These are phyloP conservation scores for Neotragus moschatus DNA, from an alignment of 2,113 vertebrate genomes.

Conservation along the genomic window DNA sequence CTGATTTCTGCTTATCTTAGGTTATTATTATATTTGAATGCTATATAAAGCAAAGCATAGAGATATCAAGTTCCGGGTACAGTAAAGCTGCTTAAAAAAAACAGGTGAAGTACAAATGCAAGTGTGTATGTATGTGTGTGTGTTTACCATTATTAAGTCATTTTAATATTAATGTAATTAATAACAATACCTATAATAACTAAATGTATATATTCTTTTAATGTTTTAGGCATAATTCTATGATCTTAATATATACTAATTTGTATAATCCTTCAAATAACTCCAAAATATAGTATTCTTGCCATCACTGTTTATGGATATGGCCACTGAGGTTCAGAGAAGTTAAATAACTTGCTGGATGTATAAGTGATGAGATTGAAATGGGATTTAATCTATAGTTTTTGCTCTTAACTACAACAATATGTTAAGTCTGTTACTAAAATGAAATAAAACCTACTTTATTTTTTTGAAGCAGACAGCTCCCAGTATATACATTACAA, in stretches of 20 bases:
- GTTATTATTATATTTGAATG: not conserved
- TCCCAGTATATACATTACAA: not conserved
- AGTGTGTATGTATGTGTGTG: not conserved
- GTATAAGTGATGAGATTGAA: not conserved
- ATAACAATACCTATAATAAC: not conserved
- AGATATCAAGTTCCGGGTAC: not conserved
- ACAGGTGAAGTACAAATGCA: not conserved
- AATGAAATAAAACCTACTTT: not conserved
- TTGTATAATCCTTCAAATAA: not conserved
- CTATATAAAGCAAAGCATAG: not conserved
- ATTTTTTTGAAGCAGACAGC: not conserved
- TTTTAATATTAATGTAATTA: not conserved
- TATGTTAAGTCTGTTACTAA: not conserved
- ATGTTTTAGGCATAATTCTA: not conserved
- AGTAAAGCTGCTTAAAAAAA: not conserved
- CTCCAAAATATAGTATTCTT: not conserved
- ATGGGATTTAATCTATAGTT: not conserved
- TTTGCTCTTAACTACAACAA: not conserved
- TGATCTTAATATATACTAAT: not conserved
- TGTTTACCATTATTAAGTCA: not conserved
- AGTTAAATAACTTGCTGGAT: not conserved
- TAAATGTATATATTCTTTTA: not conserved
- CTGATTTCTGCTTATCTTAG: not conserved
- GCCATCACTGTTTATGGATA: not conserved
- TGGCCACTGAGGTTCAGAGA: not conserved